These are phyloP conservation scores for Calidris pugnax DNA, from an alignment of 2,113 vertebrate genomes.

Conservation along the genomic window DNA sequence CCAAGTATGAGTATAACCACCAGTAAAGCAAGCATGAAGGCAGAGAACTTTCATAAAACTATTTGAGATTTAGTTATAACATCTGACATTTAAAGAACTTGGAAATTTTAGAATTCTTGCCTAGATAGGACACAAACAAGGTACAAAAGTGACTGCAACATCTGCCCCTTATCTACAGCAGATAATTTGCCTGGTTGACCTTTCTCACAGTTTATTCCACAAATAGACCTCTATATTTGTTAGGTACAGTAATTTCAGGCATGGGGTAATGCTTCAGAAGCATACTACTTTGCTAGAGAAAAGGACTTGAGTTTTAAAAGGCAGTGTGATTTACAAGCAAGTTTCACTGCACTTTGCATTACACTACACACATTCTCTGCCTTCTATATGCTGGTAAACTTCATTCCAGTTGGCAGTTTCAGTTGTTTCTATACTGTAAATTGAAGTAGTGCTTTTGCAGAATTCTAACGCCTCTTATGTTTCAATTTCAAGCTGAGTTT, in stretches of 20 bases:
- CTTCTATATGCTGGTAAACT: neutral
- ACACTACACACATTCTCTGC: neutral
- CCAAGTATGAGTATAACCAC: neutral
- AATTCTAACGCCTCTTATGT: neutral
- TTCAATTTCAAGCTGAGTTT: conserved; percentile 31
- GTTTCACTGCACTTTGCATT: neutral
- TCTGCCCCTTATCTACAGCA: neutral
- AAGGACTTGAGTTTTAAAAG: conserved; percentile 16
- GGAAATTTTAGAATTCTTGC: neutral
- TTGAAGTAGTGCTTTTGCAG: neutral
- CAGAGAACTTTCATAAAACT: neutral
- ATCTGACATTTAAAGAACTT: neutral
- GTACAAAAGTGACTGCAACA: neutral
- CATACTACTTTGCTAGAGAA: neutral
- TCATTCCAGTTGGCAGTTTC: neutral
- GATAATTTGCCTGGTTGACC: neutral
- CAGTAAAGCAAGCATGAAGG: neutral
- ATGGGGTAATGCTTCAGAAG: neutral
- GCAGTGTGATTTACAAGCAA: neutral
- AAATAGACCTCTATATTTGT: neutral
- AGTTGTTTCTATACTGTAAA: neutral
- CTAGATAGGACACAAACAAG: neutral
- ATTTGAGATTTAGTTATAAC: neutral
- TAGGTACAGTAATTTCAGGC: neutral
- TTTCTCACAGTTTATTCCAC: neutral